phyloP scores from a whole-genome alignment of 2,797 vertebrate species.

The Furcifer pardalis region DNA sequence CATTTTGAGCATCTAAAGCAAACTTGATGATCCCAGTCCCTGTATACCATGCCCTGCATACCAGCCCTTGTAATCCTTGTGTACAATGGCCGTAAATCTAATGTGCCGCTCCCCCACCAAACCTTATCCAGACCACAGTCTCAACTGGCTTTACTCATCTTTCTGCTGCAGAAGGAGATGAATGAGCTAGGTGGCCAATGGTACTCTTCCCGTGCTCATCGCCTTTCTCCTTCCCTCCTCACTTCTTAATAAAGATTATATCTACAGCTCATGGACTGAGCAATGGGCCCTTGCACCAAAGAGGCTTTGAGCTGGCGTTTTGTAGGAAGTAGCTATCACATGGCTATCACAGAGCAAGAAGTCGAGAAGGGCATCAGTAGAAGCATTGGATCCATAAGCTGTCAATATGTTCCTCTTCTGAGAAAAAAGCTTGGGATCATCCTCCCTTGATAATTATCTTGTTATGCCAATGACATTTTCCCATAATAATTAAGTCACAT shows the following conservation, averaged over 20 bases:
- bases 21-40: not conserved
- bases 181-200: not conserved
- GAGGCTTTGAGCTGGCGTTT: not conserved
- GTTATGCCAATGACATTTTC: not conserved
- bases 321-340: not conserved
- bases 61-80: not conserved
- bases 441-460: not conserved
- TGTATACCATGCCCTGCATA: too few species aligned
- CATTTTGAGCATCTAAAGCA: not conserved
- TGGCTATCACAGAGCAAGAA: not conserved
- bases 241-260: not conserved
- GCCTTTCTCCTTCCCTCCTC: not conserved
- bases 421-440: not conserved
- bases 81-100: not conserved
- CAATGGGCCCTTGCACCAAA: too few species aligned
- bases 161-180: not conserved
- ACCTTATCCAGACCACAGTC: not conserved
- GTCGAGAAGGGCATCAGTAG: not conserved
- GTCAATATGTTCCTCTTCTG: not conserved
- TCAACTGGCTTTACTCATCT: not conserved
- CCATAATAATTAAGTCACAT: not conserved
- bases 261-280: not conserved
- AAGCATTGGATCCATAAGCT: not conserved
- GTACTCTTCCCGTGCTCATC: fast-evolving
- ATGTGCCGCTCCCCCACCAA: not conserved